phyloP scores from a whole-genome alignment of 2,888 invertebrate species.

The Stratiomys singularior region DNA sequence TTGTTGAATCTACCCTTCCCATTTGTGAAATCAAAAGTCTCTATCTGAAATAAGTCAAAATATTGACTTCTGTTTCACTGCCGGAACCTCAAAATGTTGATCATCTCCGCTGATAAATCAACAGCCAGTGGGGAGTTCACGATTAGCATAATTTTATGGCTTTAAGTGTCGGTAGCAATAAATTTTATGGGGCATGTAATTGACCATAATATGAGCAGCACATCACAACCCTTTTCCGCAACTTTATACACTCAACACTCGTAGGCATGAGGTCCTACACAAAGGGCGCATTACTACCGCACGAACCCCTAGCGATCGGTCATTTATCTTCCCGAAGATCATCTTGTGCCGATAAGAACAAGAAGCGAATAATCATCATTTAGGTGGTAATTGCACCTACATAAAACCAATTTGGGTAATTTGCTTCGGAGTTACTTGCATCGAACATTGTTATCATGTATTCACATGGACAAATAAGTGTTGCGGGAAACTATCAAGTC shows the following conservation, averaged over 20 bases:
- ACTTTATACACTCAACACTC: conserved; percentile 6
- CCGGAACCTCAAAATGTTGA: background rate
- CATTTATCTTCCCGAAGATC: conserved; percentile 22
- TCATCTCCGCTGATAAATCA: conserved; percentile 35
- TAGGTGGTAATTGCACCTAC: conserved; percentile 38
- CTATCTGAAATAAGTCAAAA: conserved; percentile 22
- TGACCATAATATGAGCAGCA: conserved; percentile 41
- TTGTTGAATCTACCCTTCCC: background rate
- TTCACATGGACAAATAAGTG: conserved; percentile 21
- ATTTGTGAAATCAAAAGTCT: background rate
- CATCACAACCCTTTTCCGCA: conserved; percentile 20
- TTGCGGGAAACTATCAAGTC: conserved; percentile 12
- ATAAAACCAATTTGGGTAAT: conserved; percentile 31
- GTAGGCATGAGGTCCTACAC: background rate
- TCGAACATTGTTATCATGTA: background rate
- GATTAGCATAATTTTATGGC: conserved; percentile 42
- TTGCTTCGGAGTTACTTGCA: background rate
- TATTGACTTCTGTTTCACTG: too few relatives aligned
- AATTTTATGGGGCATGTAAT: conserved; percentile 52
- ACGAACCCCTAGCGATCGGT: conserved; percentile 2
- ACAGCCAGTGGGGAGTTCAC: conserved; percentile 12
- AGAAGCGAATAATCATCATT: conserved; percentile 17
- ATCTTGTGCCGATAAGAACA: conserved; percentile 27
- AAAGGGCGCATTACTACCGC: background rate
- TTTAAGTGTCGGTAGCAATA: conserved; percentile 40